Evolutionary conservation across 2,797 vertebrate genomes (phyloP).

Genomic region (Arnoldichthys spilopterus): DNA sequence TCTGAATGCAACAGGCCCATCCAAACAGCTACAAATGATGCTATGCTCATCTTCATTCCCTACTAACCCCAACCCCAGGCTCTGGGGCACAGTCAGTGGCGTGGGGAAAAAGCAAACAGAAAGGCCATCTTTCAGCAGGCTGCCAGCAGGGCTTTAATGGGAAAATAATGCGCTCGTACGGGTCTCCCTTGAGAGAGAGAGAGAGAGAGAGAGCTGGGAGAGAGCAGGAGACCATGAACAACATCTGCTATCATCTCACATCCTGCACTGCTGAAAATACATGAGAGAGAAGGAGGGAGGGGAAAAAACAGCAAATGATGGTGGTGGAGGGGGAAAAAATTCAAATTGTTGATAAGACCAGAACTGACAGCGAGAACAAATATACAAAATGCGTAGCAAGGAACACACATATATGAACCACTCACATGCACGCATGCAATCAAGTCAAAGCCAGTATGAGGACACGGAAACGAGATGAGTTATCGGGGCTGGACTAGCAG

Average conservation of each 20-base stretch:
- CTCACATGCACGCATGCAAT: conserved; percentile 35
- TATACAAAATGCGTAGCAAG: not conserved
- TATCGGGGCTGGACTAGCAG: conserved; percentile 25
- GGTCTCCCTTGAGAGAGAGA: conserved; percentile 41
- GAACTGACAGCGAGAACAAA: not conserved
- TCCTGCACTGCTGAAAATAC: conserved; percentile 43
- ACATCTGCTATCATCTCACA: conserved; percentile 57
- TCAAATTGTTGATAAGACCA: not conserved
- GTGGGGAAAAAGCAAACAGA: conserved; percentile 45
- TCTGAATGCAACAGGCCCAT: conserved; percentile 30
- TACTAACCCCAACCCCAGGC: conserved; percentile 19
- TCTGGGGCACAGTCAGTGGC: conserved; percentile 24
- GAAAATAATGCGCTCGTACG: conserved; percentile 56
- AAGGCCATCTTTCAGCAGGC: conserved; percentile 44
- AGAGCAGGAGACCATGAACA: conserved; percentile 59
- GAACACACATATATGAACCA: conserved; percentile 2
- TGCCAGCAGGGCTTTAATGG: conserved; percentile 55
- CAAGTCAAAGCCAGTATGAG: not conserved
- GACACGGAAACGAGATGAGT: conserved; percentile 28
- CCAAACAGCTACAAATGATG: not conserved
- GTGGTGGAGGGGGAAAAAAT: not conserved
- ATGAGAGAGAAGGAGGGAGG: conserved; percentile 41
- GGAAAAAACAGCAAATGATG: conserved; percentile 27
- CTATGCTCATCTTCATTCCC: conserved; percentile 26
- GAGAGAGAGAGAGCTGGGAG: conserved; percentile 36